Base-by-base conservation (phyloP, 2,888 invertebrate genomes). In the Abrostola triplasia region DNA sequence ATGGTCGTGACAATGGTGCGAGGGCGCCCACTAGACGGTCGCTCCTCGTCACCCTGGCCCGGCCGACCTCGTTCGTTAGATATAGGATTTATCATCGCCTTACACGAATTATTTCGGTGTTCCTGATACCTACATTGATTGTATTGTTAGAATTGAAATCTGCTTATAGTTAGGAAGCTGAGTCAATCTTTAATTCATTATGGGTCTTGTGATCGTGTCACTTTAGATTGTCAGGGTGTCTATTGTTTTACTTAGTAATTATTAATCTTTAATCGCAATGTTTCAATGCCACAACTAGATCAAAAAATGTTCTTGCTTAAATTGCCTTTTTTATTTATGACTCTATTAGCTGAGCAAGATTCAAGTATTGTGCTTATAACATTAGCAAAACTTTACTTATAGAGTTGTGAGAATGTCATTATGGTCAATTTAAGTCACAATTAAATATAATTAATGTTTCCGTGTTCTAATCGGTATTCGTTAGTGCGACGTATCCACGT, bases 71-170 rank as follows among this genome's bases (percentile, higher is more conserved):
- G 82, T 84, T 89, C 73, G 53, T 68, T 76, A n/a, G n/a, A n/a
- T n/a, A 72, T 64, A 82, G 68, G 80, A 86, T 88, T 86, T 81
- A 83, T 87, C 83, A 84, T 69, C 72, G 67, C 67, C 54, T 62
- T 57, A 55, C 69, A 63, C 61, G 61, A 63, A 65, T 74, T 64
- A 76, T 70, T 77, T 64, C 51, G 62, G 58, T 65, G 88, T 81
- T 83, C 88, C 82, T 88, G 89, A 89, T 90, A 84, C 88, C 87
- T 81, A 88, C 84, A 85, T 89, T 82, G 90, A 90, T 90, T 88
- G 81, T 77, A 87, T 87, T 88, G 87, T 87, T 72, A 71, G 77
- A 79, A 73, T 44, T 56, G 61, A 67, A 58, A 74, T 59, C 67
- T 64, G 24, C 73, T 65, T 78, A 79, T 73, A 71, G 54, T 73